Evolutionary conservation across 2,113 vertebrate species (phyloP).

Genomic region (Microcebus tavaratra): DNA sequence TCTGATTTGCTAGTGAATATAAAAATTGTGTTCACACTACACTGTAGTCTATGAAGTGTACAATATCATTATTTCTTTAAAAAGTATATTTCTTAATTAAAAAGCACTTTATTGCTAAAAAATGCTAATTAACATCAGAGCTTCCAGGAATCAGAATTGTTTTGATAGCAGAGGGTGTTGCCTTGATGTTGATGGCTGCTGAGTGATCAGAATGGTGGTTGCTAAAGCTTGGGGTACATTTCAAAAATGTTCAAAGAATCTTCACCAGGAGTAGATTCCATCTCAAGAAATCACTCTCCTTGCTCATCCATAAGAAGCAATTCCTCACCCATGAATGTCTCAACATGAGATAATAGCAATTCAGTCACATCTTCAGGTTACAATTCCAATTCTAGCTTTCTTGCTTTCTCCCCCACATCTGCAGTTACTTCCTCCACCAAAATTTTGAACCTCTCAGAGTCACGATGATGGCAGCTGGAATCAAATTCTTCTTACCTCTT

Average conservation of each 20-base stretch:
- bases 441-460: background rate
- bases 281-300: background rate
- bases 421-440: background rate
- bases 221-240: background rate
- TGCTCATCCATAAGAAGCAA: background rate
- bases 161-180: too few species aligned
- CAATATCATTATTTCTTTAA: too few species aligned
- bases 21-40: background rate
- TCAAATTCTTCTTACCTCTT: background rate
- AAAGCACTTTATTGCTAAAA: too few species aligned
- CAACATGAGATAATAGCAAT: background rate
- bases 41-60: too few species aligned
- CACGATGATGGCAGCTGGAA: background rate
- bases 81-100: too few species aligned
- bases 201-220: too few species aligned
- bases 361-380: background rate
- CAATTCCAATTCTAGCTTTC: background rate
- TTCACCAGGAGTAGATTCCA: background rate
- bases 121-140: too few species aligned
- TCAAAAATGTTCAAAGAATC: background rate
- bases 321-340: background rate
- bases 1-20: background rate
- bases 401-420: background rate
- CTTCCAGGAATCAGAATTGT: too few species aligned
- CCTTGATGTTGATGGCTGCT: too few species aligned